phyloP scores from a whole-genome alignment of 1,140 invertebrate genomes.

The Drosophila ogumai region DNA sequence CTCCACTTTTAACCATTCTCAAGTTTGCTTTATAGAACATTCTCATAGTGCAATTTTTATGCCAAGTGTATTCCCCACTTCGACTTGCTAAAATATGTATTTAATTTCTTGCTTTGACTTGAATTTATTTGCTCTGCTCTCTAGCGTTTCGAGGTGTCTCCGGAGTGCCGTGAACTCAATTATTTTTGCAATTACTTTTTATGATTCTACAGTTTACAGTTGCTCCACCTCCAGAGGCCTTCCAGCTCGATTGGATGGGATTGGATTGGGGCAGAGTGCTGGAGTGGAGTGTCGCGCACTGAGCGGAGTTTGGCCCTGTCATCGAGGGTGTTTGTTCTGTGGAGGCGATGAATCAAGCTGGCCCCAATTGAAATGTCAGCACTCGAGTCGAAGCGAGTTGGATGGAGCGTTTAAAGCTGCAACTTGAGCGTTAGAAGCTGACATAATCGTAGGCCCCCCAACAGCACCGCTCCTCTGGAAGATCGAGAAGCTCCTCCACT shows the following conservation, averaged over 20 bases:
- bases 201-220: conserved; percentile 59
- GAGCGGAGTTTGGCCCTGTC: conserved; percentile 36
- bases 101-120: conserved; percentile 45
- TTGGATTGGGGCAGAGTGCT: conserved; percentile 7
- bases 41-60: background rate
- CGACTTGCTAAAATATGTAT: conserved; percentile 4
- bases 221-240: conserved; percentile 39
- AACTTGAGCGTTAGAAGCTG: conserved; percentile 51
- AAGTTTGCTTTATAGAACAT: too few species aligned
- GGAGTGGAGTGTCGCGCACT: background rate
- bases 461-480: background rate
- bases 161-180: conserved; percentile 77
- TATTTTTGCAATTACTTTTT: conserved; percentile 79
- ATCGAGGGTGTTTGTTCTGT: conserved; percentile 37
- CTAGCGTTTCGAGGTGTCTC: conserved; percentile 47
- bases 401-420: conserved; percentile 15
- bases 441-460: conserved; percentile 58
- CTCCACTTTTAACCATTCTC: background rate
- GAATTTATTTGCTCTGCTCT: conserved; percentile 54
- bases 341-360: conserved; percentile 56
- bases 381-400: conserved; percentile 22
- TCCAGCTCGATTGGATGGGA: conserved; percentile 25
- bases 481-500: conserved; percentile 30
- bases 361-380: conserved; percentile 78
- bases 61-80: conserved; percentile 17